Percentiles rank a stretch among this genome's conserved stretches.
Evolutionary conservation across 2,888 invertebrate genomes (phyloP).

Genomic region (Allacma fusca): DNA sequence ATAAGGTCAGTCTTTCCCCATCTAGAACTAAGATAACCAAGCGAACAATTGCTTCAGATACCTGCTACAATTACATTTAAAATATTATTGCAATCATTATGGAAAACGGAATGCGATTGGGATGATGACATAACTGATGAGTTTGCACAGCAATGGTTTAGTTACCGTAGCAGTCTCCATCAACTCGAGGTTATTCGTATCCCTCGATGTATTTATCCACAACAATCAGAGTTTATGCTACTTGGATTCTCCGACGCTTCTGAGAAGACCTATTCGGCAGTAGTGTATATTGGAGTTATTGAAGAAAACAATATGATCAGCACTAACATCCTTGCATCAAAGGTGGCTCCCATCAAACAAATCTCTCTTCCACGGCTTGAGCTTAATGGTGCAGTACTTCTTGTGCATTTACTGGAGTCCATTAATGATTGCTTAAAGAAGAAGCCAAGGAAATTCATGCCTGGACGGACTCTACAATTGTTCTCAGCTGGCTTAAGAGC

Average conservation of each 20-base stretch:
- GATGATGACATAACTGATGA: background rate
- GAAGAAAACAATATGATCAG: background rate
- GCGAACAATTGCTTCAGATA: background rate
- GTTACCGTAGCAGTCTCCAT: background rate
- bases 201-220: background rate
- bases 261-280: background rate
- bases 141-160: background rate
- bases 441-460: background rate
- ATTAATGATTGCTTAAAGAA: background rate
- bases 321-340: constrained; percentile 27
- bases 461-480: constrained; percentile 8
- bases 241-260: background rate
- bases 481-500: constrained; percentile 54
- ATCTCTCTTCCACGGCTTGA: constrained; percentile 59
- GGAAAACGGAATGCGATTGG: background rate
- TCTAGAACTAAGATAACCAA: background rate
- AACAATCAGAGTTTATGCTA: background rate
- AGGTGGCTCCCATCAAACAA: constrained; percentile 52
- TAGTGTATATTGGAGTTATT: background rate
- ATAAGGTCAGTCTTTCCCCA: background rate
- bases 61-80: background rate
- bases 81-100: background rate
- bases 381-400: constrained; percentile 57
- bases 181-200: background rate
- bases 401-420: constrained; percentile 51